A percentile compares a stretch with the other conserved stretches of the same genome.
phyloP scores from a whole-genome alignment of 1,140 invertebrate genomes.

The Eufriesea mexicana region DNA sequence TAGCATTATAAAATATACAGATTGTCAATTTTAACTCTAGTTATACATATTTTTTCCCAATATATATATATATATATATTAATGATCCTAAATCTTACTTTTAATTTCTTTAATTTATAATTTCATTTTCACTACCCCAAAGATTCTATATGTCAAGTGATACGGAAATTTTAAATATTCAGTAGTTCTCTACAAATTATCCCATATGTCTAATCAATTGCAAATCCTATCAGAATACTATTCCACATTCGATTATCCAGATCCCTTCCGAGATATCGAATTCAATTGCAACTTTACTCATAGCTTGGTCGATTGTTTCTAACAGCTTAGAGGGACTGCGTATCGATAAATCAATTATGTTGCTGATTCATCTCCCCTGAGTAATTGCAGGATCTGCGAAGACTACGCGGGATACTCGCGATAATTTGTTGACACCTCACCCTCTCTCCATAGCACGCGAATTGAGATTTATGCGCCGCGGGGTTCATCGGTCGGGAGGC shows the following conservation, averaged over 20 bases:
- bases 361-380: constrained; percentile 33
- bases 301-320: neutral
- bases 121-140: too few relatives aligned
- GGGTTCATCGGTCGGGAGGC: neutral
- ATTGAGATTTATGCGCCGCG: constrained; percentile 41
- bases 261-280: neutral
- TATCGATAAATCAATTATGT: constrained; percentile 47
- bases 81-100: too few relatives aligned
- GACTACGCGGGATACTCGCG: neutral
- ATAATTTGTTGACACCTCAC: constrained; percentile 40
- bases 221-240: neutral
- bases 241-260: neutral
- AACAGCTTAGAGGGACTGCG: neutral
- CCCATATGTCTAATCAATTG: neutral
- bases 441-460: neutral
- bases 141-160: too few relatives aligned
- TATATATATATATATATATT: too few relatives aligned
- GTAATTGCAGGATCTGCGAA: constrained; percentile 20
- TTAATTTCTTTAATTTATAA: too few relatives aligned
- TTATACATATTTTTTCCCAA: too few relatives aligned
- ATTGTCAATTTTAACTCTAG: too few relatives aligned
- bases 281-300: neutral
- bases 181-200: too few relatives aligned
- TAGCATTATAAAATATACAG: too few relatives aligned
- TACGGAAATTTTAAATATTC: too few relatives aligned